Evolutionary conservation across 2,113 vertebrate species (phyloP).

Genomic region (Peromyscus californicus): DNA sequence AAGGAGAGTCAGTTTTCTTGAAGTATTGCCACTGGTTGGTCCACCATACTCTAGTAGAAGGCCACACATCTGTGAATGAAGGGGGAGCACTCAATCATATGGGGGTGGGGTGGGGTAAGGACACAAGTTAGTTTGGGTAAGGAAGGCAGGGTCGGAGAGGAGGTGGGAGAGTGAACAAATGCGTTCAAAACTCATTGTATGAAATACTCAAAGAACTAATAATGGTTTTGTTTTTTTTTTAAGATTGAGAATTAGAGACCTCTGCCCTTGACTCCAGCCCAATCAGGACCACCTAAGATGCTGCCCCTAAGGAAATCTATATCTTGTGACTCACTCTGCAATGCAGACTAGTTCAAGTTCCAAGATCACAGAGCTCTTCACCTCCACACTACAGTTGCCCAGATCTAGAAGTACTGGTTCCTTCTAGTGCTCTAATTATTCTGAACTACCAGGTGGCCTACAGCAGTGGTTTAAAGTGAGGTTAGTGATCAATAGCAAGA

Average conservation of each 20-base stretch:
- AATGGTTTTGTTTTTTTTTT: too few relatives aligned
- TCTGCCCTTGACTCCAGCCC: neutral
- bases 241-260: neutral
- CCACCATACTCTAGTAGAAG: neutral
- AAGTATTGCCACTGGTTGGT: neutral
- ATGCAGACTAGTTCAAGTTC: neutral
- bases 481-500: neutral
- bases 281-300: neutral
- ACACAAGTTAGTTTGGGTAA: neutral
- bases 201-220: neutral
- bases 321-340: rapidly evolving
- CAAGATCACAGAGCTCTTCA: neutral
- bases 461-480: neutral
- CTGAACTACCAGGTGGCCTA: neutral
- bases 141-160: neutral
- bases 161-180: too few relatives aligned
- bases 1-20: neutral
- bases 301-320: neutral
- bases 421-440: neutral
- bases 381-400: too few relatives aligned
- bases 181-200: neutral
- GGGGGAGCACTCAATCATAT: neutral
- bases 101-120: too few relatives aligned
- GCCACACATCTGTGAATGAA: neutral
- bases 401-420: neutral